phyloP scores from a whole-genome alignment of 1,140 invertebrate genomes.

The Nasonia longicornis region DNA sequence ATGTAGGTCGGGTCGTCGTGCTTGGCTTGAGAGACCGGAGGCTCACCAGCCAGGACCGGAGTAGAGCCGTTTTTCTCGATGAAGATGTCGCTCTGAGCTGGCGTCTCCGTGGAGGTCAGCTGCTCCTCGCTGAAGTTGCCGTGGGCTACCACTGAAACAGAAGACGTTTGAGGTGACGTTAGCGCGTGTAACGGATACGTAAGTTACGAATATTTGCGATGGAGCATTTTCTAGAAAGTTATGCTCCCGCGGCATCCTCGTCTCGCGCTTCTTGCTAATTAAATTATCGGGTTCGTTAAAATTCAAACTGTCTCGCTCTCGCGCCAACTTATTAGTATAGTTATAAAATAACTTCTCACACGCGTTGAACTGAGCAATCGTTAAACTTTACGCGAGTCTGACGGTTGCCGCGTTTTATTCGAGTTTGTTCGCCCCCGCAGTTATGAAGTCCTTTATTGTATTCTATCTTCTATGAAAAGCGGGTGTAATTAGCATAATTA shows the following conservation, averaged over 20 bases:
- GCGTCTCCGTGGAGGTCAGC: slow-evolving; percentile 61
- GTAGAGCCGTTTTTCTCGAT: slow-evolving; percentile 69
- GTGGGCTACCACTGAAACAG: slow-evolving; percentile 75
- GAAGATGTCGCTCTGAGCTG: slow-evolving; percentile 68
- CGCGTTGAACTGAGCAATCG: not conserved
- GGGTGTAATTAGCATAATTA: slow-evolving; percentile 37
- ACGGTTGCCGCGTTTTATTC: not conserved
- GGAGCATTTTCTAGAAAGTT: no score
- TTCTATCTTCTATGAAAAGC: not conserved
- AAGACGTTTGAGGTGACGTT: not conserved
- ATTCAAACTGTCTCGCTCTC: no score
- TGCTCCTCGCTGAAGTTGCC: slow-evolving; percentile 79
- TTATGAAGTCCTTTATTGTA: not conserved
- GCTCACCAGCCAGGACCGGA: slow-evolving; percentile 60
- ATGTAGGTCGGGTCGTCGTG: slow-evolving; percentile 83
- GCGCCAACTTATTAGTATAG: no score
- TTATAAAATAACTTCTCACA: not conserved
- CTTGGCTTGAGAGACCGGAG: slow-evolving; percentile 76
- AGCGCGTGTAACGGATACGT: no score
- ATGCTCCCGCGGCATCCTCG: no score
- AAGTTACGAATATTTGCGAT: no score
- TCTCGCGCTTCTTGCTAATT: no score
- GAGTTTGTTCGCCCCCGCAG: slow-evolving; percentile 1
- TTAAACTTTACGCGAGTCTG: not conserved
- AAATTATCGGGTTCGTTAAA: no score